Evolutionary conservation across 2,888 invertebrate species (phyloP).

Genomic region (Cartodere bifasciata): DNA sequence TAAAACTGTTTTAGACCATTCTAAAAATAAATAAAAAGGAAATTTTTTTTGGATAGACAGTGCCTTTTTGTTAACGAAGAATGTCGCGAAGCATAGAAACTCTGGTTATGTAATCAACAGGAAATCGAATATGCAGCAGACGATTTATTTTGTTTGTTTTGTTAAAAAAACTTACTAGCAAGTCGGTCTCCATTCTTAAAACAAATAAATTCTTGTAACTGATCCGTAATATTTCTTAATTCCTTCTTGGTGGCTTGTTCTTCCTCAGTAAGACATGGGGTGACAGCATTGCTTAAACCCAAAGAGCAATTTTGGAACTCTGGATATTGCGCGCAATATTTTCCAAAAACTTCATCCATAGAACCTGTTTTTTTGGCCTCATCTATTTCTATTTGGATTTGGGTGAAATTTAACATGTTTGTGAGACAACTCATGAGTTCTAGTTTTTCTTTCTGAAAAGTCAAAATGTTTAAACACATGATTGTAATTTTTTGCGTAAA

Average conservation of each 20-base stretch:
- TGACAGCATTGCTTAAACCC: conserved; percentile 41
- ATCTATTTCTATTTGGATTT: conserved; percentile 56
- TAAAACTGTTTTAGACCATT: too few relatives aligned
- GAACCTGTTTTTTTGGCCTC: conserved; percentile 48
- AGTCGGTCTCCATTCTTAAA: conserved; percentile 72
- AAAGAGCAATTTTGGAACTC: conserved; percentile 48
- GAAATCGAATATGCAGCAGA: too few relatives aligned
- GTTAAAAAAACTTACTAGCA: conserved; percentile 45
- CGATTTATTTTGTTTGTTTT: not conserved
- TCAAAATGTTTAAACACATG: too few relatives aligned
- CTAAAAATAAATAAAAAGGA: too few relatives aligned
- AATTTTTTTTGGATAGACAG: too few relatives aligned
- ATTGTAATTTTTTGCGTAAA: too few relatives aligned
- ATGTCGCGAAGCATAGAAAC: too few relatives aligned
- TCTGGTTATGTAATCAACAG: too few relatives aligned
- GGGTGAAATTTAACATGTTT: too few relatives aligned
- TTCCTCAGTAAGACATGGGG: conserved; percentile 48
- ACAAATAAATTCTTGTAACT: conserved; percentile 61
- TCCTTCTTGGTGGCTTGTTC: conserved; percentile 51
- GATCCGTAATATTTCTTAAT: conserved; percentile 52
- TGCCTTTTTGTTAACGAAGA: too few relatives aligned
- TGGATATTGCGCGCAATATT: conserved; percentile 56
- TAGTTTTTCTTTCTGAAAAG: too few relatives aligned
- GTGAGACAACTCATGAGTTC: too few relatives aligned
- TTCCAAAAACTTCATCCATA: conserved; percentile 35